Base-by-base conservation (phyloP, 2,113 vertebrate genomes). In the Cynoglossus semilaevis region DNA sequence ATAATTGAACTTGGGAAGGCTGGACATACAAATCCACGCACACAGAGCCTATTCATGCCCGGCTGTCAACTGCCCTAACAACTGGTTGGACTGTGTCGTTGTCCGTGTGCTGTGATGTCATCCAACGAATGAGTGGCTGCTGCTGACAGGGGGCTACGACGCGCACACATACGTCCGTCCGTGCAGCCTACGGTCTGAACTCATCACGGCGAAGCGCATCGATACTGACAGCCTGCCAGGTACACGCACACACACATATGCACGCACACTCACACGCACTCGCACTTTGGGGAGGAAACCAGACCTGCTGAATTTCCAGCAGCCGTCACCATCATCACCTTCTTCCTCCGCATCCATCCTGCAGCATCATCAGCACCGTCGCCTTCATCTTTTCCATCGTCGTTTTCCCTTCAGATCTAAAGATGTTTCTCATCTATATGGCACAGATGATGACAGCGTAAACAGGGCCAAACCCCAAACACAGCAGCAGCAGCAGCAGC, bases 71-170 rank as follows among this genome's bases (percentile, higher is more conserved):
- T 54, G 73, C 52, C 38, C 51, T 67, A 71, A 77, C 67, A 77
- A 80, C 77, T 80, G 86, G 79, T 58, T 72, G 76, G 73, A 71
- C 76, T 53, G 70, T 60, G 79, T 70, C 74, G 74, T 70, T 75
- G 74, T 76, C 66, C 67, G 63, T 79, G 81, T 51, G 70, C 52
- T 73, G 90, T 93, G 93, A 95, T 91, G 92, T 94, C 93, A 94
- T 92, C 87, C 85, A 88, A 83, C 85, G 79, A 88, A 88, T 81
- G 83, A 86, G 78, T 53, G 76, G 79, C 83, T 83, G 81, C 22
- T 6, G 22, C 22, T 29, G 22, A 2, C 6, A 6, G 2, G 82
- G 82, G 92, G 92, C 90, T 91, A 90, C 88, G 90, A 88, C 82
- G 89, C 82, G 82, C 84, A 81, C 69, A 82, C 87, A 71, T 29